Base-by-base conservation (phyloP, 2,888 invertebrate genomes). In the Lithophane ornitopus region DNA sequence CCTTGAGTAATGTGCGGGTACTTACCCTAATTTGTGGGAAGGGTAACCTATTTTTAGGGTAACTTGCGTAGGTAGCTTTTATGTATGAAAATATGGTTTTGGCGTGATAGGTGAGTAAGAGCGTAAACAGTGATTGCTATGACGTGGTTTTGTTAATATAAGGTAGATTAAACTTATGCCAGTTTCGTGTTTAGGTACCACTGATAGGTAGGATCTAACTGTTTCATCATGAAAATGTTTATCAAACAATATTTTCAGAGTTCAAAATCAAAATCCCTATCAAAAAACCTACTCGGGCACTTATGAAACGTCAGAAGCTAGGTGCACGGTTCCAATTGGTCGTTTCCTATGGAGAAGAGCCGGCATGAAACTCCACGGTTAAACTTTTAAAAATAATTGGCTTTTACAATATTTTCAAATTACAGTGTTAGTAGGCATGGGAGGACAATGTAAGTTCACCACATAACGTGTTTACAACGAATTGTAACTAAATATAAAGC, bases 1-100 rank as follows among this genome's bases (percentile, higher is more conserved):
- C 81, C 87, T 70, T 26, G 80, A 75, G 82, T 79, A 62, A 73
- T 65, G 49, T n/a, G 28, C 56, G 61, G 49, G 46, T 63, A 63
- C 65, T 76, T 83, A 61, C 34, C 69, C 71, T 66, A 80, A 80
- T 82, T 75, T 59, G 39, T 34, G 2, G 16, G 2, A 46, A 54
- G 74, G 78, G 39, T 72, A 26, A 41, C 14, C 28, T 59, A 54
- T 62, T 62, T 84, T 61, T 62, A 58, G 44, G 54, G 11, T 2
- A 49, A 71, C 22, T 22, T 59, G 61, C 41, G 77, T 80, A 9
- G 54, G 71, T n/a, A n/a, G 63, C 8, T 54, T 70, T 76, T 39
- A 56, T 59, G 61, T 19, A 63, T 46, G 49, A 54, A 65, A 44
- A 22, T 67, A 67, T 41, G 46, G 16, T 28, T 74, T 46, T 74